These are phyloP conservation scores for Spheniscus humboldti DNA, from an alignment of 2,797 vertebrate species.

Conservation along the genomic window DNA sequence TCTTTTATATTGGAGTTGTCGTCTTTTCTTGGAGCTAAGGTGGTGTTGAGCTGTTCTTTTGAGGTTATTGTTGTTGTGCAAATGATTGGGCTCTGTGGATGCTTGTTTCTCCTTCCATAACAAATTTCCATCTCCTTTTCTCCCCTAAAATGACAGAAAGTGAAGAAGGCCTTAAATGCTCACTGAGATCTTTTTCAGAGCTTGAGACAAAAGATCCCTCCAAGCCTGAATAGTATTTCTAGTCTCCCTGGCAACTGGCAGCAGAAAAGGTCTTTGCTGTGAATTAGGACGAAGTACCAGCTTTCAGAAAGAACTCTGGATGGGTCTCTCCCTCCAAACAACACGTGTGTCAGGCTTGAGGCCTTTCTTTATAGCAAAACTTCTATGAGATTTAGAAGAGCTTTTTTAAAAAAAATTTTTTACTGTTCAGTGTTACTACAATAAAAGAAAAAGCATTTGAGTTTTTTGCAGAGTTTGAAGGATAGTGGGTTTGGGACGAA, in stretches of 20 bases:
- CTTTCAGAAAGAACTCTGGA: slow-evolving; percentile 4
- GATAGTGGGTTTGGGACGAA: neutral
- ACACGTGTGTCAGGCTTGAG: neutral
- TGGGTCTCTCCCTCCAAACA: neutral
- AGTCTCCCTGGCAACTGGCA: slow-evolving; percentile 60
- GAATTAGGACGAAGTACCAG: slow-evolving; percentile 27
- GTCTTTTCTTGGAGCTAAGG: neutral
- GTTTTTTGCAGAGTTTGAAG: neutral
- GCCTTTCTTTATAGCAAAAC: neutral
- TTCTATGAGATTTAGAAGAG: neutral
- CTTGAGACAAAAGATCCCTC: slow-evolving; percentile 61
- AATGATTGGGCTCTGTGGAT: neutral
- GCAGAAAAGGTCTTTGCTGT: slow-evolving; percentile 17
- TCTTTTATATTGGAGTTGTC: slow-evolving; percentile 3
- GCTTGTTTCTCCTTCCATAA: slow-evolving; percentile 24
- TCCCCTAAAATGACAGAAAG: slow-evolving; percentile 23
- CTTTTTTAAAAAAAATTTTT: neutral
- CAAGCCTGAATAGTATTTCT: slow-evolving; percentile 55
- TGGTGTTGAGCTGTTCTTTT: neutral
- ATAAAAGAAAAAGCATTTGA: neutral
- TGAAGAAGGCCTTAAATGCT: slow-evolving; percentile 43
- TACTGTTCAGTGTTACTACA: neutral
- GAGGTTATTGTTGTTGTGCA: neutral
- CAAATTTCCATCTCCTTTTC: slow-evolving; percentile 13
- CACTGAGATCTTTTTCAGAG: slow-evolving; percentile 36